Percentiles rank a stretch among this genome's conserved stretches.
These are phyloP conservation scores for Ceyx melanurus DNA, from an alignment of 2,113 vertebrate genomes.

Conservation along the genomic window DNA sequence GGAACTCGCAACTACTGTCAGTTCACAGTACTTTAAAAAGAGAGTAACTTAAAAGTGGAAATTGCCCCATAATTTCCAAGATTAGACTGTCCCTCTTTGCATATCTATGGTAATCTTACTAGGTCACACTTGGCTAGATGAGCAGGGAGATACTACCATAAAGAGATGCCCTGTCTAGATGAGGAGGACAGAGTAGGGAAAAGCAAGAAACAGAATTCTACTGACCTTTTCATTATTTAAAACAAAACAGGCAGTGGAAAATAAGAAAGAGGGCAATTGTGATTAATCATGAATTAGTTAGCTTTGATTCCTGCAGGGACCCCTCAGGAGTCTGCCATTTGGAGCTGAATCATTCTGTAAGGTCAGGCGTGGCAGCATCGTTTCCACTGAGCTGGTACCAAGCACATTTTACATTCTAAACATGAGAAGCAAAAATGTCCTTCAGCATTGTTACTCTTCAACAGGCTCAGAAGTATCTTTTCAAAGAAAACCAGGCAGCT, in stretches of 20 bases:
- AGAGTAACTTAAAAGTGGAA: not conserved
- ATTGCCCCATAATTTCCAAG: not conserved
- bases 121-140: not conserved
- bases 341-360: conserved; percentile 10
- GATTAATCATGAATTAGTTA: conserved; percentile 1
- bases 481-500: not conserved
- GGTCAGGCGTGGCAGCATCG: not conserved
- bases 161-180: not conserved
- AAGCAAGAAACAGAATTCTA: not conserved
- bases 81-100: not conserved
- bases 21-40: not conserved
- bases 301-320: not conserved
- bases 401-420: not conserved
- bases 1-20: not conserved
- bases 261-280: not conserved
- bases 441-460: not conserved
- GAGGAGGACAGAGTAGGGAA: not conserved
- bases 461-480: not conserved
- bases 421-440: not conserved
- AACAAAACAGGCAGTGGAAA: not conserved
- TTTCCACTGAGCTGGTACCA: not conserved
- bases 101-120: not conserved
- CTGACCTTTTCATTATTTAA: conserved; percentile 7
- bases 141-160: not conserved
- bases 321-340: not conserved